Conservation (phyloP, 2,888 invertebrate species). For the Lasioglossum villosulum region DNA sequence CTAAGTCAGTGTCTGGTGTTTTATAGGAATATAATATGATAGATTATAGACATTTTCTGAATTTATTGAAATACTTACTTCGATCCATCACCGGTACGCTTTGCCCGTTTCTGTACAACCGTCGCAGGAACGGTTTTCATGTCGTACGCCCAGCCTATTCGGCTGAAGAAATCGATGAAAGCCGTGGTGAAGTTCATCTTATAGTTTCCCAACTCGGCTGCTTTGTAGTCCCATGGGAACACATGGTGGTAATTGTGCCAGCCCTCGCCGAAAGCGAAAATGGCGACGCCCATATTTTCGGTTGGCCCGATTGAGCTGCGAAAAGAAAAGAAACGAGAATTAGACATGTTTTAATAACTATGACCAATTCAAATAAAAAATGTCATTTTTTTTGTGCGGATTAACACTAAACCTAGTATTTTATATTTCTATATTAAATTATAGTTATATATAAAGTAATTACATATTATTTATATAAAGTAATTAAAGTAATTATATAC, state of each 20-base stretch:
- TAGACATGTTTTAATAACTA: neutral
- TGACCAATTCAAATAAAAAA: too few relatives aligned
- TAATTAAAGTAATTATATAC: too few relatives aligned
- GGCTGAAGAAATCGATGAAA: conserved; percentile 89
- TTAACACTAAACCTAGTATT: too few relatives aligned
- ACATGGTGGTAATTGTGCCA: conserved; percentile 98
- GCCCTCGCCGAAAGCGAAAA: conserved; percentile 91
- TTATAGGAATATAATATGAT: too few relatives aligned
- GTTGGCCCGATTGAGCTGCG: conserved; percentile 89
- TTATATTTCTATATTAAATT: too few relatives aligned
- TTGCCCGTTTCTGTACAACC: conserved; percentile 89
- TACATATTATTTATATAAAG: too few relatives aligned
- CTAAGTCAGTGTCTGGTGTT: too few relatives aligned
- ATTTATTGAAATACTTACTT: conserved; percentile 59
- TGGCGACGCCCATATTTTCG: conserved; percentile 89
- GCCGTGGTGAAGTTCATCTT: conserved; percentile 85
- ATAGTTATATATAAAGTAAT: too few relatives aligned
- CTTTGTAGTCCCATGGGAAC: conserved; percentile 97
- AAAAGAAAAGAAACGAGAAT: conserved; percentile 16
- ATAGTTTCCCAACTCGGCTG: conserved; percentile 91
- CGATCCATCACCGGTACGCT: conserved; percentile 91
- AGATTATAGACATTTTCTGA: neutral
- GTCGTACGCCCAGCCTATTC: conserved; percentile 93
- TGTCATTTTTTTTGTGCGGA: too few relatives aligned
- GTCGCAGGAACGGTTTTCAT: conserved; percentile 91